Base-by-base conservation (phyloP, 2,113 vertebrate genomes). In the Rousettus leschenaultii region DNA sequence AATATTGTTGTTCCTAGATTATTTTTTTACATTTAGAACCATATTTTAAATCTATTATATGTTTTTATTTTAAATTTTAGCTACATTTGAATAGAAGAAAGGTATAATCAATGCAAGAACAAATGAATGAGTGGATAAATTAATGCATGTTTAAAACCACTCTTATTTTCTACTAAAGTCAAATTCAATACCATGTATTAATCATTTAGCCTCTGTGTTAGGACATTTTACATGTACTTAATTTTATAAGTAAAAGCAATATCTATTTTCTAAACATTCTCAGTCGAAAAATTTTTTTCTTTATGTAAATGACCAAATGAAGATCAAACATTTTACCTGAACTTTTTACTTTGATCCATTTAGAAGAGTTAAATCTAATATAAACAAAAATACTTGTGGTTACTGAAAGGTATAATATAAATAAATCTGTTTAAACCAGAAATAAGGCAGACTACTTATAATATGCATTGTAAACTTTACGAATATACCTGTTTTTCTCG, bases 61-160 rank as follows among this genome's bases (percentile, higher is more conserved):
- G 51, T 65, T 91, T 89, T 85, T 80, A 91, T 94, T 95, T 92
- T 93, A 77, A 86, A 89, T 2, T 91, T n/a, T 30, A 84, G 61
- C 33, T 74, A 83, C 28, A 87, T 83, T 95, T 86, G 30, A 96
- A 78, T 66, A 93, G 51, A 88, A 90, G 65, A 89, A 90, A 96
- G 26, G 0, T 59, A 74, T 68, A 87, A 87, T 71, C 79, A 87
- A 68, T 92, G 4, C 95, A 59, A 75, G 51, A 74, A 92, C 35
- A 86, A 73, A 38, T 71, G 57, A 74, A 53, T 63, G 11, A 86
- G 26, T 94, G 24, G 5, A 70, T 88, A 45, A 86, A 79, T 73
- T 73, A 83, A 80, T 59, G 7, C 15, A 74, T 74, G 74, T 94
- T 94, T 74, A 18, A 87, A 89, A 43, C 24, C 14, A 90, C 33